Conservation (phyloP, 2,888 invertebrate species). For the Amblyjoppa fuscipennis region DNA sequence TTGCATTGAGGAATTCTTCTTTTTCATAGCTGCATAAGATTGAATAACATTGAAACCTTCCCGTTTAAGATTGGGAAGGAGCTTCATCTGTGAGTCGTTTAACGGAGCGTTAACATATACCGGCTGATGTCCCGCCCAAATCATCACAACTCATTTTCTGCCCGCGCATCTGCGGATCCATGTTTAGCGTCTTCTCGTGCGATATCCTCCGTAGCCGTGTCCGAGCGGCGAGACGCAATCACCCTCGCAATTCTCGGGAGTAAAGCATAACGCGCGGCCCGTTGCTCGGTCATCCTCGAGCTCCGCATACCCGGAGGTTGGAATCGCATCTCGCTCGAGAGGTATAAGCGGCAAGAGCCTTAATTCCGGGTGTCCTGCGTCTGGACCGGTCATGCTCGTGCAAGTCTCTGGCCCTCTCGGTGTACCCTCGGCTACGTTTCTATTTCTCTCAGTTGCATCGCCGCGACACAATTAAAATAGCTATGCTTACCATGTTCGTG, state of each 20-base stretch:
- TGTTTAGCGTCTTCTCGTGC: slow-evolving; percentile 5
- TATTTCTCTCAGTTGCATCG: slow-evolving; percentile 71
- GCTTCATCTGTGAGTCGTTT: neutral
- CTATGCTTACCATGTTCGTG: slow-evolving; percentile 80
- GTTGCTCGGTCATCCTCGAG: slow-evolving; percentile 64
- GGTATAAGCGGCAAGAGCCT: slow-evolving; percentile 45
- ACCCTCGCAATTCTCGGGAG: slow-evolving; percentile 79
- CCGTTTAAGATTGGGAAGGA: neutral
- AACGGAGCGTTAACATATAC: neutral
- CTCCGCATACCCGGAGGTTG: slow-evolving; percentile 50
- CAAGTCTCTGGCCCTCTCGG: slow-evolving; percentile 42
- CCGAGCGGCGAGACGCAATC: slow-evolving; percentile 71
- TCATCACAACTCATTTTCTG: slow-evolving; percentile 29
- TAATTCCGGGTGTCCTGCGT: slow-evolving; percentile 48
- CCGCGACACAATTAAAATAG: slow-evolving; percentile 85
- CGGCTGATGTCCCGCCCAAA: neutral
- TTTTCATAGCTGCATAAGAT: neutral
- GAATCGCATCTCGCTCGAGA: slow-evolving; percentile 41
- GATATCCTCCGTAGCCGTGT: slow-evolving; percentile 19
- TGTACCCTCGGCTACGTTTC: slow-evolving; percentile 54
- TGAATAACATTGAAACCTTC: neutral
- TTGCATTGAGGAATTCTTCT: neutral
- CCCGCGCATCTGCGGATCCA: slow-evolving; percentile 6
- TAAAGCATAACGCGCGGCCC: slow-evolving; percentile 77
- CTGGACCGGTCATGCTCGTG: slow-evolving; percentile 55